Evolutionary conservation across 2,888 invertebrate genomes (phyloP), one percentile per base, ranked within the genome.

Genomic region (Pedicia rivosa): DNA sequence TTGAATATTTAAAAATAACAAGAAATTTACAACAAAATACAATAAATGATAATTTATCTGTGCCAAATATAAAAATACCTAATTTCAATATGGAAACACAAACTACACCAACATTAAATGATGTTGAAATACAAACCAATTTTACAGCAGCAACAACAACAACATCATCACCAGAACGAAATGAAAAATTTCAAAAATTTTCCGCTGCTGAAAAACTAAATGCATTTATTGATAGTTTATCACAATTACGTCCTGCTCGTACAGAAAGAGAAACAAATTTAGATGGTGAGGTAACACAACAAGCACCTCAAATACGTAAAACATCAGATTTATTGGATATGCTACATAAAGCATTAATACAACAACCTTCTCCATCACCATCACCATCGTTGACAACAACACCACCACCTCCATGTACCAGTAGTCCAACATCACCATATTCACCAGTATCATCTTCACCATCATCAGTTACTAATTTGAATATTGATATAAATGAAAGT

Each of bases 1-100:
- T 74, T 20, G 58, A 64, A 13, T 59, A 66, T 40, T 50, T 74
- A 26, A 67, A 69, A 53, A 62, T 52, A 52, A 7, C 32, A 13
- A n/a, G 20, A 22, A 8, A 20, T 6, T 20, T 20, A 6, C 5
- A 8, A 6, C 5, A 5, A 20, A 20, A 20, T 8, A 20, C 5
- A 6, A 20, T 20, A 5, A 20, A 8, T 6, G 8, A 20, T 8
- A 5, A 20, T 6, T 8, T 8, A 5, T 14, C 17, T 3, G 17
- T 32, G 8, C 17, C 17, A 20, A 20, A 19, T 7, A 13, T 32
- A 12, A 30, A 17, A 30, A 17, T 30, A 12, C 30, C 30, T 7
- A 30, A 5, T n/a, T n/a, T 7, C 12, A 30, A 30, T 12, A 12
- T 17, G 17, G 32, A 32, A 32, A 32, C 32, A 4, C 32, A 32